A percentile compares a stretch with the other conserved stretches of the same genome.
These are phyloP conservation scores for Heteronetta atricapilla DNA, from an alignment of 2,113 vertebrate genomes.

Conservation along the genomic window DNA sequence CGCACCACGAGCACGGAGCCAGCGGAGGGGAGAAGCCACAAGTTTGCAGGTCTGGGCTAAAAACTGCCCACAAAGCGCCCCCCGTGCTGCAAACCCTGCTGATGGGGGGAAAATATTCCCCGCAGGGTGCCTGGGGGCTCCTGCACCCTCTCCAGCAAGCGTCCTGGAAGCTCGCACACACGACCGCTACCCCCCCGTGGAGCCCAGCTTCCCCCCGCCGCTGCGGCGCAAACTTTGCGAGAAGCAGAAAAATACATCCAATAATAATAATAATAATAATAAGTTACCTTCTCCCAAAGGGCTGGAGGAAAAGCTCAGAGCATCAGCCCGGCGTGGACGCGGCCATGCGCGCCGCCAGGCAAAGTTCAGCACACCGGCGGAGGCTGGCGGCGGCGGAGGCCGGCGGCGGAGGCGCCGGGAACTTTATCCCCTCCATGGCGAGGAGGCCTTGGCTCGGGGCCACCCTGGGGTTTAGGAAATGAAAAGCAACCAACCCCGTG, in stretches of 20 bases:
- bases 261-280: too few relatives aligned
- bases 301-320: neutral
- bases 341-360: neutral
- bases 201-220: neutral
- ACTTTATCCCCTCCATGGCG: constrained; percentile 64
- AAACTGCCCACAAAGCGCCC: neutral
- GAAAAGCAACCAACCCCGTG: constrained; percentile 31
- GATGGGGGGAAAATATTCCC: neutral
- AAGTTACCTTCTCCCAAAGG: constrained; percentile 15
- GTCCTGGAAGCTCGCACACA: too few relatives aligned
- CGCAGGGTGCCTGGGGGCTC: too few relatives aligned
- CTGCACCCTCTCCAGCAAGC: neutral
- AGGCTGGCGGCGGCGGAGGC: neutral
- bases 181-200: rapidly evolving
- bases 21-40: neutral
- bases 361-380: constrained; percentile 47
- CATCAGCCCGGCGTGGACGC: neutral
- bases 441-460: constrained; percentile 59
- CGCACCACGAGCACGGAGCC: too few relatives aligned
- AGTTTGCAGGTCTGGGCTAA: neutral
- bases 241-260: neutral
- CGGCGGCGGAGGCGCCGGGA: neutral
- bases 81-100: neutral
- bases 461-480: constrained; percentile 45
- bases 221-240: rapidly evolving